phyloP scores from a whole-genome alignment of 64 coral and sea anemone genomes.

The Stichodactyla helianthus region DNA sequence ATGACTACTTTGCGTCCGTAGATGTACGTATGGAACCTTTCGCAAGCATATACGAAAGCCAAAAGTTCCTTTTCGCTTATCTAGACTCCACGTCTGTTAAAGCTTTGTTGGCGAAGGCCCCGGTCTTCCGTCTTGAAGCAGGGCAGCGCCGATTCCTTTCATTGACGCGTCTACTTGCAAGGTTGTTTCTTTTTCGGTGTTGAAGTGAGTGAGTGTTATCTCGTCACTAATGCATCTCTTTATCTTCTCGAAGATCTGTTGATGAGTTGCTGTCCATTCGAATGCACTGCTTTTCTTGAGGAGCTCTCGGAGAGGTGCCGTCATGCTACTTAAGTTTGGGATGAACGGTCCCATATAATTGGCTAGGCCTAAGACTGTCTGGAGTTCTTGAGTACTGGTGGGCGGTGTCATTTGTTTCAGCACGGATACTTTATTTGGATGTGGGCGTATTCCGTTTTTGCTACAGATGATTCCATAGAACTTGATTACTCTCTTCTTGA shows the following conservation, averaged over 20 bases:
- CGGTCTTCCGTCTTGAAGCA: too few species aligned
- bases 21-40: too few species aligned
- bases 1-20: too few species aligned
- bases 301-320: constrained; percentile 25
- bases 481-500: constrained; percentile 44
- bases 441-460: not conserved
- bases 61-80: too few species aligned
- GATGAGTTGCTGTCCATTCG: constrained; percentile 22
- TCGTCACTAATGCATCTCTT: too few species aligned
- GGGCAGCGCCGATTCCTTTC: not conserved
- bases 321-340: constrained; percentile 15
- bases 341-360: constrained; percentile 45
- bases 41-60: too few species aligned
- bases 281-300: constrained; percentile 22
- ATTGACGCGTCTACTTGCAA: too few species aligned
- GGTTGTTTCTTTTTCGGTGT: too few species aligned
- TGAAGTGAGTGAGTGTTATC: too few species aligned
- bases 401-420: not conserved
- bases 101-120: too few species aligned
- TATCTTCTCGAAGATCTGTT: not conserved
- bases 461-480: constrained; percentile 48
- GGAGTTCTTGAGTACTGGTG: constrained; percentile 5
- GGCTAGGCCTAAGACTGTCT: too few species aligned
- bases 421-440: not conserved
- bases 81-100: too few species aligned